A percentile compares a stretch with the other conserved stretches of the same genome.
Conservation (phyloP, 1,140 invertebrate genomes). For the Augochlora pura region DNA sequence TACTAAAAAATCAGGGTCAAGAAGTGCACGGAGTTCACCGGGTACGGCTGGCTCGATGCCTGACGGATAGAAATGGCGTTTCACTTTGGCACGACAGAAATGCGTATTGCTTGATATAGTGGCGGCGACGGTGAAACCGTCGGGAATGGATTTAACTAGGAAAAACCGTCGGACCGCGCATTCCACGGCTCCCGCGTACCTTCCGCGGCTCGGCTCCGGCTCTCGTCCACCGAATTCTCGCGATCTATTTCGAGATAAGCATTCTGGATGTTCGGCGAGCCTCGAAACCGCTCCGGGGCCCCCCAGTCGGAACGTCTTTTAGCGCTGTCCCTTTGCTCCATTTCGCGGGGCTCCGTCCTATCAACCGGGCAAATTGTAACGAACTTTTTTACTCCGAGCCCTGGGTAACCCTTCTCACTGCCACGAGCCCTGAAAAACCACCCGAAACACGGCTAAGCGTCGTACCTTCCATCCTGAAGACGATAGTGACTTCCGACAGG, state of each 20-base stretch:
- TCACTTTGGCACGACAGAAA: constrained; percentile 35
- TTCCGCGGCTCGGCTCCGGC: not conserved
- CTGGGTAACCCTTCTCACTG: not conserved
- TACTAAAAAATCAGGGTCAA: constrained; percentile 38
- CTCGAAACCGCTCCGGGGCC: constrained; percentile 7
- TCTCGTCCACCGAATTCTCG: constrained; percentile 43
- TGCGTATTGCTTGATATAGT: constrained; percentile 51
- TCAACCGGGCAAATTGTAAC: constrained; percentile 43
- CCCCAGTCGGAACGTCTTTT: constrained; percentile 7
- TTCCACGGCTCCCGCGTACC: constrained; percentile 22
- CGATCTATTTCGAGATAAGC: constrained; percentile 54
- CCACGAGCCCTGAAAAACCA: not conserved
- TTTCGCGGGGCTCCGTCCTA: not conserved
- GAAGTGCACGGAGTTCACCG: constrained; percentile 30
- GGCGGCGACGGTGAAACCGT: constrained; percentile 2
- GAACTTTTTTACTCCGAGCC: constrained; percentile 15
- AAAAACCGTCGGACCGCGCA: constrained; percentile 30
- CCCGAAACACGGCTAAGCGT: not conserved
- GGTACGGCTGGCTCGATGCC: constrained; percentile 34
- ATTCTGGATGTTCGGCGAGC: constrained; percentile 41
- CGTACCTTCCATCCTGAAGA: not conserved
- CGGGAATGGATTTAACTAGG: constrained; percentile 39
- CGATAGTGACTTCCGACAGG: not conserved
- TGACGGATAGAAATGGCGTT: constrained; percentile 48
- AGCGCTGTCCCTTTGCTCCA: constrained; percentile 16